Base-by-base conservation (phyloP, 2,113 vertebrate species). In the Periophthalmodon schlosseri region DNA sequence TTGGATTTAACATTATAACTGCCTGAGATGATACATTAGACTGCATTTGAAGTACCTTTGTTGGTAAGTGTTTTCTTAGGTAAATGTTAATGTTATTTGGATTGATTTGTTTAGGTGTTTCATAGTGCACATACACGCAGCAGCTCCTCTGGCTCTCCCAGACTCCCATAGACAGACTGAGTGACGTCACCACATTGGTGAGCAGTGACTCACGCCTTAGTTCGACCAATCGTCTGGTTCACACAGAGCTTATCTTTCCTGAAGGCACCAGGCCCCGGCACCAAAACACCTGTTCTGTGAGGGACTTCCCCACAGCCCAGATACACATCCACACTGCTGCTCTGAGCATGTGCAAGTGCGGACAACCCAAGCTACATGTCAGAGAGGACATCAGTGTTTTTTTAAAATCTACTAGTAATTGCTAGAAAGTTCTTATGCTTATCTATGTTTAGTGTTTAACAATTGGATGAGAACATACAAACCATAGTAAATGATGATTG, bases 101-200 rank as follows among this genome's bases (percentile, higher is more conserved):
- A 11, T 56, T n/a, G 52, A 21, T 56, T 56, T 56, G 52, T 56
- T n/a, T 20, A 9, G n/a, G 52, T 11, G 15, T 24, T 28, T 60
- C 21, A 16, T 28, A 15, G 28, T 18, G 16, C 16, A 28, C 56
- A 61, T 4, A 2, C 60, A 63, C 24, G 57, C 12, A 24, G 21
- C 57, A 16, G 39, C 39, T 44, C 15, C 34, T 60, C 63, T 70
- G 76, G 18, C 24, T 60, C 23, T 28, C 57, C 57, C 24, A 15
- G 57, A 72, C 24, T 61, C 50, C 54, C 50, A 23, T 85, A 89
- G 73, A 76, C 67, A 73, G 54, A 16, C 39, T 11, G 18, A 12
- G 85, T 91, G 91, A 91, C 90, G 88, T 92, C 86, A 89, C 50
- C 84, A 80, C 87, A 90, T 91, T 85, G 80, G 86, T 89, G 36